These are phyloP conservation scores for Charina bottae DNA, from an alignment of 2,113 vertebrate genomes.

Conservation along the genomic window DNA sequence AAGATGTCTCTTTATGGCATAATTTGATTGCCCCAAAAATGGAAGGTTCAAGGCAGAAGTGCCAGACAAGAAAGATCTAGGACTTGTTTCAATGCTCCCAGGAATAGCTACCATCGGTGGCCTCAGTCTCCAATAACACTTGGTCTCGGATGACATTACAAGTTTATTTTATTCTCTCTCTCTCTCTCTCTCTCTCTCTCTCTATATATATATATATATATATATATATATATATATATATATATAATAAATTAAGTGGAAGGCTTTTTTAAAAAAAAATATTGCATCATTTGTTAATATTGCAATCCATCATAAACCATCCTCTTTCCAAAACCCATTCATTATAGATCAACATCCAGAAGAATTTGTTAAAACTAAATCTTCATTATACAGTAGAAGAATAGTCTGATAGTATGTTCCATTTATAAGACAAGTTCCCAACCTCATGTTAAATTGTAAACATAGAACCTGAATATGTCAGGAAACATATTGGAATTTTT, in stretches of 20 bases:
- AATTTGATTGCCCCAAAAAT: not conserved
- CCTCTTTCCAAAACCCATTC: not conserved
- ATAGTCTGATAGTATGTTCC: not conserved
- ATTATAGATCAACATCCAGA: not conserved
- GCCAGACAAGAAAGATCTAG: not conserved
- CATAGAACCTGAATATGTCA: not conserved
- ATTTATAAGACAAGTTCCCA: not conserved
- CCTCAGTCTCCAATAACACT: not conserved
- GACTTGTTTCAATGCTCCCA: not conserved
- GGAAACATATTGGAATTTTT: not conserved
- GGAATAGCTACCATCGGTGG: not conserved
- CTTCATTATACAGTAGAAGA: not conserved
- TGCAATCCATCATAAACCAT: not conserved
- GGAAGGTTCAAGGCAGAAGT: not conserved
- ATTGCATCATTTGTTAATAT: not conserved
- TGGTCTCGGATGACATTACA: not conserved
- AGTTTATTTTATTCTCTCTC: no score
- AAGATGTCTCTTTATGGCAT: not conserved
- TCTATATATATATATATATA: no score
- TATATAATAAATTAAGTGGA: no score
- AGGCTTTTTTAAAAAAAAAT: no score
- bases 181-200: no score
- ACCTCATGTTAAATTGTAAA: not conserved
- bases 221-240: no score
- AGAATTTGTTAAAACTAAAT: not conserved